Base-by-base conservation (phyloP, 2,797 vertebrate species). In the Chrysolophus pictus region DNA sequence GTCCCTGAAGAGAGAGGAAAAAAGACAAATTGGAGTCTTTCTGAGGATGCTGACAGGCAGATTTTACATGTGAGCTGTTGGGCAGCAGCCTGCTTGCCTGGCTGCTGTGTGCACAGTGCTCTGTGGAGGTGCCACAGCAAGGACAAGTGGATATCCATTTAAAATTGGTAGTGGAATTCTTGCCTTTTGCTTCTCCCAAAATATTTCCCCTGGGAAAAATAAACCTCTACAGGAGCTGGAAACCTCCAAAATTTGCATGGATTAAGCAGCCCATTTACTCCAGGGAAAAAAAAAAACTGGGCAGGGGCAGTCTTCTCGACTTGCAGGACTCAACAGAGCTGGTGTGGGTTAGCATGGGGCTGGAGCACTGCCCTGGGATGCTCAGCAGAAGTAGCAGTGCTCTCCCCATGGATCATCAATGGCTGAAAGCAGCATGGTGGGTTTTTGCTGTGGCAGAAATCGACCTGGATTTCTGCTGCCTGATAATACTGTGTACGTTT, bases 161-260 rank as follows among this genome's bases (percentile, higher is more conserved):
- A 11, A n/a, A 19, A 81, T 16, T 31, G 31, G 59, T 17, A 19
- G 41, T 6, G 51, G 6, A 47, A n/a, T 26, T 58, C 29, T 2
- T 31, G 10, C 56, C n/a, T 84, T 56, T 65, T 49, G 62, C 41
- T 24, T 55, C 35, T 41, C 51, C 46, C 5, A 0, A 2, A 22
- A 75, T 41, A 11, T 28, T 78, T 81, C 65, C 76, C 69, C 90
- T 69, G 76, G 92, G 72, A 93, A 92, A 92, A 85, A 87, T 56
- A 75, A 58, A 21, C 64, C 56, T 53, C 44, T 8, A 6, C 59
- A 35, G 67, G 81, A 87, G 68, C 19, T 41, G 41, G 84, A 58
- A 89, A 42, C 64, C 80, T 85, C 47, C 37, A 31, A 44, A 59
- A 62, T 71, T 75, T 84, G 71, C 71, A 24, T 87, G 85, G 56